Percentiles rank a stretch among this genome's conserved stretches.
Evolutionary conservation across 2,113 vertebrate genomes (phyloP).

Genomic region (Herpailurus yagouaroundi): DNA sequence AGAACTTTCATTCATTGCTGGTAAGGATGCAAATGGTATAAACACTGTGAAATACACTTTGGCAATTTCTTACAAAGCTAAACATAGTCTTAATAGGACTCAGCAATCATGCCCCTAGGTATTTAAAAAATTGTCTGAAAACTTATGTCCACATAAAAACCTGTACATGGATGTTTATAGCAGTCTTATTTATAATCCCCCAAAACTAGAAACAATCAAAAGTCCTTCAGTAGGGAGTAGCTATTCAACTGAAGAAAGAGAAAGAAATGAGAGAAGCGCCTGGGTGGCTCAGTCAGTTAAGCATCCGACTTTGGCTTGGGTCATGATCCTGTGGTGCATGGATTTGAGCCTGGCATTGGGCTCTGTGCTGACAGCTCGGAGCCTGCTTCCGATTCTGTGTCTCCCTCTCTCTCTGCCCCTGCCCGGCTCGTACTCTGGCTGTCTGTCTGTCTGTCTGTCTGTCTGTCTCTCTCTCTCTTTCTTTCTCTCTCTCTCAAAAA

Average conservation of each 20-base stretch:
- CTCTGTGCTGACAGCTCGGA: too few species aligned
- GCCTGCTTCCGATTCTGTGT: too few species aligned
- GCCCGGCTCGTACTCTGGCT: too few species aligned
- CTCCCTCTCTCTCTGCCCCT: too few species aligned
- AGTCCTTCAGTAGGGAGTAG: background rate
- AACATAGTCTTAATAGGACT: background rate
- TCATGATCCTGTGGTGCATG: too few species aligned
- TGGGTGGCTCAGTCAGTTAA: too few species aligned
- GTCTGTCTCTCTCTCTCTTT: too few species aligned
- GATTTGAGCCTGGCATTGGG: too few species aligned
- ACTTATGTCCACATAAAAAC: background rate
- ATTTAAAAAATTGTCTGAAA: slow-evolving; percentile 10
- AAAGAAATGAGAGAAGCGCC: too few species aligned
- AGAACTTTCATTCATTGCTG: background rate
- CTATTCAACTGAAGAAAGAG: background rate
- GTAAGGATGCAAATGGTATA: background rate
- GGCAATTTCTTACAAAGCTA: background rate
- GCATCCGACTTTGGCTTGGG: too few species aligned
- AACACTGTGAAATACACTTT: background rate
- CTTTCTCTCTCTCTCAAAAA: too few species aligned
- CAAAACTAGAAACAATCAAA: background rate
- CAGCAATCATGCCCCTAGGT: background rate
- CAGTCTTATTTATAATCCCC: background rate
- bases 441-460: too few species aligned
- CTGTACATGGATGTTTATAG: background rate